Conservation (phyloP, 2,113 vertebrate species). For the Periophthalmus modestus region DNA sequence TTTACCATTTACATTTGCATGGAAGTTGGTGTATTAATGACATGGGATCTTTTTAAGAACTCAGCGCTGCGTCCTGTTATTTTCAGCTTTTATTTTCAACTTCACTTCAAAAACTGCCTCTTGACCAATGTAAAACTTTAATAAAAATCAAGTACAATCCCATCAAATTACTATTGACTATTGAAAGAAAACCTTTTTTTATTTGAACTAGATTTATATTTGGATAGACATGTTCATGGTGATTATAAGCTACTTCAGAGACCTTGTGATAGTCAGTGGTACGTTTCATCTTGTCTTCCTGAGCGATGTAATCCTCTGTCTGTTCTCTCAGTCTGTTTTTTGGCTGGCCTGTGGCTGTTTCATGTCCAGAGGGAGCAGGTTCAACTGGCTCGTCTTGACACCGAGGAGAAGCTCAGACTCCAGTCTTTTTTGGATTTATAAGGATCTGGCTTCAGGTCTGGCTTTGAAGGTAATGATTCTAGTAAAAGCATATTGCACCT, state of each 20-base stretch:
- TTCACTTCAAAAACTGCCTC: too few species aligned
- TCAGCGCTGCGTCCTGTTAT: too few species aligned
- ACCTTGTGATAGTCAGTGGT: conserved; percentile 5
- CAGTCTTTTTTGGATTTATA: conserved; percentile 43
- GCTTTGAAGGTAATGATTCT: conserved; percentile 5
- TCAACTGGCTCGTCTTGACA: conserved; percentile 31
- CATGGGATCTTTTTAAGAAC: too few species aligned
- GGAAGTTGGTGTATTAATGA: too few species aligned
- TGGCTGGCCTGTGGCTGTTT: conserved; percentile 33
- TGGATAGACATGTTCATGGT: neutral
- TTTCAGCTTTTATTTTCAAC: too few species aligned
- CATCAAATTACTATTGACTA: too few species aligned
- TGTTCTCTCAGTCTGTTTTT: conserved; percentile 25
- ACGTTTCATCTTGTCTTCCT: conserved; percentile 20
- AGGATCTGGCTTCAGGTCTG: conserved; percentile 13
- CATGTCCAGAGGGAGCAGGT: conserved; percentile 37
- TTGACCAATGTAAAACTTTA: too few species aligned
- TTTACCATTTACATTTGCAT: too few species aligned
- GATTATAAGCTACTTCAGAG: neutral
- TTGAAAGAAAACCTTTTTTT: too few species aligned
- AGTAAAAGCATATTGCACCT: neutral
- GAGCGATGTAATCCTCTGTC: conserved; percentile 32
- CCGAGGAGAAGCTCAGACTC: conserved; percentile 36
- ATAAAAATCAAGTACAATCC: too few species aligned
- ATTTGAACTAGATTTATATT: neutral